Evolutionary conservation across 2,797 vertebrate genomes (phyloP).

Genomic region (Echiichthys vipera): DNA sequence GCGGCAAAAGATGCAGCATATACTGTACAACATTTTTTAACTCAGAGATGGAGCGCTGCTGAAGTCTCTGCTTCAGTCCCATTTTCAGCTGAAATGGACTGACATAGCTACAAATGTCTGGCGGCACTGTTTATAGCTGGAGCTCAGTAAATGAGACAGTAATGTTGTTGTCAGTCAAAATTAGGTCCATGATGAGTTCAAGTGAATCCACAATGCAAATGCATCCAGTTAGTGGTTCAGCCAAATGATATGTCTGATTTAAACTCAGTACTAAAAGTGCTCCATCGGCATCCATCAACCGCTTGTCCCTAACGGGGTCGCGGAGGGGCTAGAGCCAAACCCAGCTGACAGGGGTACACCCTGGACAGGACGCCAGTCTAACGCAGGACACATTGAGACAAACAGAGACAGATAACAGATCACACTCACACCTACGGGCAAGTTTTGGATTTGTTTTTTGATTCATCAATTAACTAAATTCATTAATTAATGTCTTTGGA

Average conservation of each 20-base stretch:
- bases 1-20: too few species aligned
- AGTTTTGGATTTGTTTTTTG: too few species aligned
- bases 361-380: too few species aligned
- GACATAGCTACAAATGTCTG: slow-evolving; percentile 28
- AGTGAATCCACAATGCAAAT: slow-evolving; percentile 27
- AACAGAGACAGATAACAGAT: too few species aligned
- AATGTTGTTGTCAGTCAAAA: slow-evolving; percentile 2
- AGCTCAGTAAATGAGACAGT: neutral
- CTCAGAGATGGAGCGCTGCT: neutral
- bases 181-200: slow-evolving; percentile 16
- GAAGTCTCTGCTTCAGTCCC: slow-evolving; percentile 25
- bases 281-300: neutral
- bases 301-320: neutral
- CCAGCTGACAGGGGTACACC: too few species aligned
- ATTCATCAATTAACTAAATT: too few species aligned
- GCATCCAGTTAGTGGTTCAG: neutral
- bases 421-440: too few species aligned
- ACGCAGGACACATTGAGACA: too few species aligned
- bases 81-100: slow-evolving; percentile 22
- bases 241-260: neutral
- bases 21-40: too few species aligned
- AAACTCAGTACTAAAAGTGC: neutral
- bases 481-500: too few species aligned
- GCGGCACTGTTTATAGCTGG: neutral
- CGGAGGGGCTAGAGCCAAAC: too few species aligned